Percentiles rank a stretch among this genome's conserved stretches.
Conservation (phyloP, 2,797 vertebrate species). For the Gymnodraco acuticeps region DNA sequence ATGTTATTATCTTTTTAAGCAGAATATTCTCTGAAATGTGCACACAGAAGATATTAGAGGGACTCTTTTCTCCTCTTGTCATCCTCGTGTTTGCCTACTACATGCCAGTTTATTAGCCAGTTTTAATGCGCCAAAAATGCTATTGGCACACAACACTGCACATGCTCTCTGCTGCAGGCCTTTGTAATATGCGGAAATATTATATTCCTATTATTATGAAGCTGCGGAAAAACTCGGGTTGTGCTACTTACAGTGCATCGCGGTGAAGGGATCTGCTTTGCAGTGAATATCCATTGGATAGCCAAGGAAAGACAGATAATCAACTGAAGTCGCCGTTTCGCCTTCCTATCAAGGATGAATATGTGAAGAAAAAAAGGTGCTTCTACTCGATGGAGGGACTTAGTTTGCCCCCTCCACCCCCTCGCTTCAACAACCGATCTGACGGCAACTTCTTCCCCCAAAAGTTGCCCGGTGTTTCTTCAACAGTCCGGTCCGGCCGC, state of each 20-base stretch:
- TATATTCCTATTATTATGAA: not conserved
- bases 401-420: slow-evolving; percentile 61
- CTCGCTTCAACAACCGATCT: slow-evolving; percentile 52
- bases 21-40: not conserved
- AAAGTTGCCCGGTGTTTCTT: slow-evolving; percentile 79
- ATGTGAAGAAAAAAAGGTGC: slow-evolving; percentile 72
- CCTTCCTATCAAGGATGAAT: slow-evolving; percentile 84
- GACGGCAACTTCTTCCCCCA: slow-evolving; percentile 80
- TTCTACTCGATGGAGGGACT: slow-evolving; percentile 72
- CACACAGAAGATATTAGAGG: not conserved
- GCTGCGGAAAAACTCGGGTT: slow-evolving; percentile 66
- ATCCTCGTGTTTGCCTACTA: not conserved
- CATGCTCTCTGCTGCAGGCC: not conserved
- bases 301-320: slow-evolving; percentile 98
- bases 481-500: slow-evolving; percentile 79
- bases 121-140: slow-evolving; percentile 17
- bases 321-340: slow-evolving; percentile 99
- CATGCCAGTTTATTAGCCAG: not conserved
- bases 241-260: slow-evolving; percentile 98
- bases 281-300: slow-evolving; percentile 99
- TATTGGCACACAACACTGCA: not conserved
- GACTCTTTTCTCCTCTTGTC: not conserved
- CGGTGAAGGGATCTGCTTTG: slow-evolving; percentile 98
- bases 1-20: not conserved
- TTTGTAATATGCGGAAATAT: slow-evolving; percentile 12